Evolutionary conservation across 2,888 invertebrate genomes (phyloP).

Genomic region (Brachyopa scutellaris): DNA sequence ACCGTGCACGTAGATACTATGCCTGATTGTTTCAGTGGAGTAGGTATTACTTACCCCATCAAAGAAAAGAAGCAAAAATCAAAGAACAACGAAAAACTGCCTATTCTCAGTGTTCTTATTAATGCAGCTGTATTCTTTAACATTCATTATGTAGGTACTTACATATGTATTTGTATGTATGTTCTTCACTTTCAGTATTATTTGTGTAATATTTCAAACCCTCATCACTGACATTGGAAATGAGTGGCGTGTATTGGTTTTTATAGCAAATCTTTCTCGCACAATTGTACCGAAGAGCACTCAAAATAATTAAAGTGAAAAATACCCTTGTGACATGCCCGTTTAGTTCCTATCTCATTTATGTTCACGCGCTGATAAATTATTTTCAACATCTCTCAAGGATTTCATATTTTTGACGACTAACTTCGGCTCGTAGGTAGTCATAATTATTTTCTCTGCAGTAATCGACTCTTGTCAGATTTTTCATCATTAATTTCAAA

Average conservation of each 20-base stretch:
- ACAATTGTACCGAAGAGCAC: neutral
- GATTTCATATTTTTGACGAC: neutral
- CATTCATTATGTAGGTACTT: too few species aligned
- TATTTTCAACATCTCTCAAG: conserved; percentile 29
- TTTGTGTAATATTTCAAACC: too few species aligned
- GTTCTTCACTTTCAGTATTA: too few species aligned
- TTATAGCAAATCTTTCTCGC: neutral
- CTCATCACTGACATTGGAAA: too few species aligned
- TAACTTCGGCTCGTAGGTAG: neutral
- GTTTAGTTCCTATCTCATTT: conserved; percentile 8
- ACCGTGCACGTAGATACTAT: too few species aligned
- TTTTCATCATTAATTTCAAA: conserved; percentile 25
- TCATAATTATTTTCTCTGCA: neutral
- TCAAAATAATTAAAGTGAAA: conserved; percentile 16
- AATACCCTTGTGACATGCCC: neutral
- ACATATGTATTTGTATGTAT: too few species aligned
- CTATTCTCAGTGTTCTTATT: too few species aligned
- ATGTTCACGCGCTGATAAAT: conserved; percentile 14
- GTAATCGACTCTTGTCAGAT: conserved; percentile 19
- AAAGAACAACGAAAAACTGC: too few species aligned
- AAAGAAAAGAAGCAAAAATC: too few species aligned
- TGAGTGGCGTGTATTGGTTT: neutral
- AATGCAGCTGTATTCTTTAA: too few species aligned
- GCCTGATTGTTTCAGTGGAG: too few species aligned
- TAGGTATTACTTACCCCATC: too few species aligned